Evolutionary conservation across 2,113 vertebrate species (phyloP), one percentile per base, ranked within the genome.

Genomic region (Malaclemys terrapin): DNA sequence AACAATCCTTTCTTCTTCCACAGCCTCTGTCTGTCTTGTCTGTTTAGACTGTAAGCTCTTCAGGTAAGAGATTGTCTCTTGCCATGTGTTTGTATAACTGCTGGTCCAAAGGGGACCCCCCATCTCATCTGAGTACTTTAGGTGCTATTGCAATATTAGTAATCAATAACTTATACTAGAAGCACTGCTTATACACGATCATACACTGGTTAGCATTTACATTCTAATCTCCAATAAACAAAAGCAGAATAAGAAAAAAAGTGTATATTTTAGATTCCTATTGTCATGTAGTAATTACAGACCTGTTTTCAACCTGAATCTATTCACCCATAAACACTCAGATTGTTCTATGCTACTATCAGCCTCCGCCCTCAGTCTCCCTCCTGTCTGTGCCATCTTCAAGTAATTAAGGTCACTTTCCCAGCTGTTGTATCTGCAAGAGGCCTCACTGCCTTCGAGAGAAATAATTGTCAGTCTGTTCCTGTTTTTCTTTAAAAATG

Each of bases 401-500:
- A 49, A 87, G 75, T 85, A 91, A 91, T 94, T 93, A 96, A 91
- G 88, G 90, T 94, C 97, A 94, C 53, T 89, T 94, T 96, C 97
- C 50, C 98, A 98, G 98, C 97, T 98, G 97, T 98, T 53, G 49
- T 92, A 92, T 93, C 85, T 81, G 54, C 31, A 79, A 92, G 13
- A 59, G 24, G 53, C 82, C 54, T 80, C 29, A 47, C 10, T 76
- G 57, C 57, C 47, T 87, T n/a, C 97, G 97, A 98, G 97, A 98
- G 92, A 85, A 96, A 89, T 93, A 95, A 97, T 87, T 91, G 84
- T 95, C 94, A 94, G 62, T 42, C 88, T 86, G 97, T 89, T 97
- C 85, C 94, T 89, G 94, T 96, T 91, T 94, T 84, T 97, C 97
- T 98, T 96, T 85, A 42, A 96, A 97, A 98, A 96, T 92, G 97